Evolutionary conservation across 1,140 invertebrate genomes (phyloP).

Genomic region (Microplitis mediator): DNA sequence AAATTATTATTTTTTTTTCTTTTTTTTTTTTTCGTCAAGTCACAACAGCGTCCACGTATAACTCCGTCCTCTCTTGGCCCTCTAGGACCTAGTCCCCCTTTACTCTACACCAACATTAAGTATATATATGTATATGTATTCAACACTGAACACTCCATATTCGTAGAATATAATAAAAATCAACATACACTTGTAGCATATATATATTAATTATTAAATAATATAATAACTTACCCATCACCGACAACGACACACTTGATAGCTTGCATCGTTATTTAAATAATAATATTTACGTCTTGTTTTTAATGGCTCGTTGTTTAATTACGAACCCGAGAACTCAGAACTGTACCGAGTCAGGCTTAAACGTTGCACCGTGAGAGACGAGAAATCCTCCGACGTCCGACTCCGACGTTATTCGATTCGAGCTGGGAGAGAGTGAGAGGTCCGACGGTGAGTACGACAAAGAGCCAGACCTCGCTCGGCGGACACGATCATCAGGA

Average conservation of each 20-base stretch:
- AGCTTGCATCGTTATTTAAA: conserved; percentile 75
- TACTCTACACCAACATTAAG: not conserved
- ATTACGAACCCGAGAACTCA: conserved; percentile 5
- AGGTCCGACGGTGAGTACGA: not conserved
- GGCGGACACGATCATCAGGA: not conserved
- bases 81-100: not conserved
- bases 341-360: not conserved
- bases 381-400: conserved; percentile 5
- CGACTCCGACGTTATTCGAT: conserved; percentile 6
- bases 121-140: too few relatives aligned
- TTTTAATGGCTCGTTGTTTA: conserved; percentile 12
- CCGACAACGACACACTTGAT: conserved; percentile 96
- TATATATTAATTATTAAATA: not conserved
- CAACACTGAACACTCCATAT: not conserved
- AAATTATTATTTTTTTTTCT: not conserved
- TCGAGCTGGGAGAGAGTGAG: conserved; percentile 3
- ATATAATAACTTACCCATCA: conserved; percentile 77
- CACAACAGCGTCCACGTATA: conserved; percentile 15
- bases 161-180: not conserved
- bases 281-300: not conserved
- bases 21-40: not conserved
- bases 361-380: not conserved
- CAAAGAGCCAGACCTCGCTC: not conserved
- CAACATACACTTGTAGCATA: not conserved
- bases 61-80: not conserved